Evolutionary conservation across 2,113 vertebrate species (phyloP).

Genomic region (Noturus placidus): DNA sequence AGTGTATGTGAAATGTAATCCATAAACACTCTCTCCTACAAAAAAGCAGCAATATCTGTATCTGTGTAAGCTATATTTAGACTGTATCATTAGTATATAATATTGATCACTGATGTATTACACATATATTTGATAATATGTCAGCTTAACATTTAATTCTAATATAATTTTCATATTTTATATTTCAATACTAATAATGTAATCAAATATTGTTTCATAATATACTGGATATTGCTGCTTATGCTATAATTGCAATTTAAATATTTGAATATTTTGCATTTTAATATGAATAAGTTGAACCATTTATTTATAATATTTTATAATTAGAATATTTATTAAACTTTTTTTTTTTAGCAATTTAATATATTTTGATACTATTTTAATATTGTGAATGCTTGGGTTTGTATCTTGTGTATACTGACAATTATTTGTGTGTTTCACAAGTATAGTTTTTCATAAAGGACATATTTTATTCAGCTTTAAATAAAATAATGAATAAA

Average conservation of each 20-base stretch:
- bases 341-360: not conserved
- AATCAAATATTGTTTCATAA: not conserved
- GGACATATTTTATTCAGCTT: not conserved
- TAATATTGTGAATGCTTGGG: not conserved
- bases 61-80: too few species aligned
- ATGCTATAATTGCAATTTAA: not conserved
- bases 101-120: not conserved
- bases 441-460: not conserved
- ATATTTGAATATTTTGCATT: not conserved
- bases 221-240: not conserved
- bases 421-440: not conserved
- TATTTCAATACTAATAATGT: not conserved
- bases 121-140: not conserved
- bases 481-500: not conserved
- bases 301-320: not conserved
- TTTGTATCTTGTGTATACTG: not conserved
- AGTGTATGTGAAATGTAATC: too few species aligned
- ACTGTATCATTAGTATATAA: too few species aligned
- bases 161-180: not conserved
- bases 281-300: not conserved
- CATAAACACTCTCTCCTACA: too few species aligned
- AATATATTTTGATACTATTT: not conserved
- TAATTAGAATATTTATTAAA: not conserved
- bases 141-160: not conserved
- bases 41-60: too few species aligned